Percentiles rank a stretch among this genome's conserved stretches.
These are phyloP conservation scores for Meloidogyne chitwoodi DNA, from an alignment of 1,140 invertebrate genomes.

Conservation along the genomic window DNA sequence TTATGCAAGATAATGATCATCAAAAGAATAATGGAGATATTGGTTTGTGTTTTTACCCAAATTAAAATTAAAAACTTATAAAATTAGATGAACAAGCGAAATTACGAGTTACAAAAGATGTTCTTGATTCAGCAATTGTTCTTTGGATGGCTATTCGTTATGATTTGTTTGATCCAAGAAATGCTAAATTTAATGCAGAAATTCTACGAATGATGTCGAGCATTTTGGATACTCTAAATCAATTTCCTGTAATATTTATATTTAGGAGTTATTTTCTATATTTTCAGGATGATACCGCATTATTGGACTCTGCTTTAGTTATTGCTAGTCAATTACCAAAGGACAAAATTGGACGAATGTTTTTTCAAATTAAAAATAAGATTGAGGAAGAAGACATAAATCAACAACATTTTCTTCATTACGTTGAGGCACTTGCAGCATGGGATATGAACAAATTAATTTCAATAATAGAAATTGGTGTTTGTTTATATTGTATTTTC, in stretches of 20 bases:
- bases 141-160: conserved; percentile 25
- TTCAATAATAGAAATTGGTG: conserved; percentile 15
- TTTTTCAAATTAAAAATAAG: conserved; percentile 6
- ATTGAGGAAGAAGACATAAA: conserved; percentile 1
- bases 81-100: neutral
- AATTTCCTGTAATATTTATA: conserved; percentile 10
- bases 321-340: conserved; percentile 31
- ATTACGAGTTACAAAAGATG: conserved; percentile 16
- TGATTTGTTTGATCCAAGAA: conserved; percentile 15
- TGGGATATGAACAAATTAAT: conserved; percentile 27
- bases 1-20: neutral
- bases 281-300: conserved; percentile 3
- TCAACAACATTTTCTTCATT: conserved; percentile 21
- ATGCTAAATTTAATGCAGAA: conserved; percentile 14
- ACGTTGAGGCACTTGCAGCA: conserved; percentile 27
- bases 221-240: conserved; percentile 18
- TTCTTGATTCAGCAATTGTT: conserved; percentile 29
- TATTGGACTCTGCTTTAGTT: conserved; percentile 25
- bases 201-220: conserved; percentile 5
- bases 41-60: neutral
- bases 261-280: neutral
- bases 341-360: conserved; percentile 15
- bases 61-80: conserved; percentile 10
- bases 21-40: neutral
- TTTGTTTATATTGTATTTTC: no score